Base-by-base conservation (phyloP, 2,888 invertebrate genomes). In the Dicranocentrus wangi region DNA sequence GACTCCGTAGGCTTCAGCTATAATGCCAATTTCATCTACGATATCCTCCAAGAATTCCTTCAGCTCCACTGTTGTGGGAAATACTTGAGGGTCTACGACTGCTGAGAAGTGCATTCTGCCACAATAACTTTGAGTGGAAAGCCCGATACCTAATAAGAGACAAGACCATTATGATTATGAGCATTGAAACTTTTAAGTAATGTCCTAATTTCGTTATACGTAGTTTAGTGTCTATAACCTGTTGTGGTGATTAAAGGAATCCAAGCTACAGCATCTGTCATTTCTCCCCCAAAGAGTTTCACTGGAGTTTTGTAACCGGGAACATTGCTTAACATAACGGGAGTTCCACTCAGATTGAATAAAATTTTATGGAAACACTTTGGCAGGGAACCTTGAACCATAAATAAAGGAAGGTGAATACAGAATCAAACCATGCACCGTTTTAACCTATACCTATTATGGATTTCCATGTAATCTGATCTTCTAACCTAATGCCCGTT, bases 371-470 rank as follows among this genome's bases (percentile, higher is more conserved):
- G 86, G 23, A 80, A 47, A 19, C 82, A 53, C 1, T 53, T 51
- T 39, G 86, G 86, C n/a, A 86, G 25, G 21, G 81, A 79, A 7
- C 86, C 86, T n/a, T n/a, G n/a, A n/a, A n/a, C n/a, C n/a, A n/a
- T n/a, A n/a, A n/a, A n/a, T n/a, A n/a, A n/a, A n/a, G n/a, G n/a
- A n/a, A n/a, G n/a, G n/a, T n/a, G n/a, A n/a, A n/a, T n/a, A n/a
- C n/a, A n/a, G n/a, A n/a, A n/a, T n/a, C n/a, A n/a, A n/a, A n/a
- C n/a, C n/a, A n/a, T n/a, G n/a, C n/a, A n/a, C n/a, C n/a, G n/a
- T n/a, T n/a, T n/a, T n/a, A n/a, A n/a, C n/a, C n/a, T n/a, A n/a
- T n/a, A n/a, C n/a, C n/a, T n/a, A n/a, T n/a, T n/a, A n/a, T n/a
- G n/a, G n/a, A n/a, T n/a, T n/a, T n/a, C n/a, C n/a, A n/a, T n/a